Evolutionary conservation across 2,888 invertebrate genomes (phyloP).

Genomic region (Microplitis deprimator): DNA sequence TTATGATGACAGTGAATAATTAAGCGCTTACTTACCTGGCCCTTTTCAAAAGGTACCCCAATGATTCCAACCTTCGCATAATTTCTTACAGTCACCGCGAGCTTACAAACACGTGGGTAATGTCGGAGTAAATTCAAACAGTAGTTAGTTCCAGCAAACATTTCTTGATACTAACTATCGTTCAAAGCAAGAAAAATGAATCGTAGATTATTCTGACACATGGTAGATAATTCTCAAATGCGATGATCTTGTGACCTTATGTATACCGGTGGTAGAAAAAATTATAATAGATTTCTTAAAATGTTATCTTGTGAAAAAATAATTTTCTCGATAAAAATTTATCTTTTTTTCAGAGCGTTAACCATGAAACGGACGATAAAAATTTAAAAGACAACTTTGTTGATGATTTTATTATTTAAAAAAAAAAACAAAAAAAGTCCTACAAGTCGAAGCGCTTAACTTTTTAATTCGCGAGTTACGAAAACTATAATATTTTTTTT

Average conservation of each 20-base stretch:
- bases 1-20: neutral
- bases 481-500: too few species aligned
- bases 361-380: too few species aligned
- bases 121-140: slow-evolving; percentile 8
- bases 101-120: neutral
- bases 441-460: too few species aligned
- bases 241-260: neutral
- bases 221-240: neutral
- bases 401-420: too few species aligned
- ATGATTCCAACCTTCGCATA: slow-evolving; percentile 78
- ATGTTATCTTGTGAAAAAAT: too few species aligned
- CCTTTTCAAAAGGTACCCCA: slow-evolving; percentile 87
- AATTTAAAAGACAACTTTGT: too few species aligned
- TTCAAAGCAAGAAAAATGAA: neutral
- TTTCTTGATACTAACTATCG: neutral
- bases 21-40: slow-evolving; percentile 74
- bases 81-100: slow-evolving; percentile 47
- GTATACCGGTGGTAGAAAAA: neutral
- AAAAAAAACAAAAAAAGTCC: too few species aligned
- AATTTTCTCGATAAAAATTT: too few species aligned
- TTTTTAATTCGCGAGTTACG: too few species aligned
- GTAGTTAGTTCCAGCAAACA: slow-evolving; percentile 34
- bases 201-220: neutral
- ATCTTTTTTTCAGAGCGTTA: too few species aligned
- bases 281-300: too few species aligned